Conservation (phyloP, 2,113 vertebrate genomes). For the Genyomyrus donnyi region DNA sequence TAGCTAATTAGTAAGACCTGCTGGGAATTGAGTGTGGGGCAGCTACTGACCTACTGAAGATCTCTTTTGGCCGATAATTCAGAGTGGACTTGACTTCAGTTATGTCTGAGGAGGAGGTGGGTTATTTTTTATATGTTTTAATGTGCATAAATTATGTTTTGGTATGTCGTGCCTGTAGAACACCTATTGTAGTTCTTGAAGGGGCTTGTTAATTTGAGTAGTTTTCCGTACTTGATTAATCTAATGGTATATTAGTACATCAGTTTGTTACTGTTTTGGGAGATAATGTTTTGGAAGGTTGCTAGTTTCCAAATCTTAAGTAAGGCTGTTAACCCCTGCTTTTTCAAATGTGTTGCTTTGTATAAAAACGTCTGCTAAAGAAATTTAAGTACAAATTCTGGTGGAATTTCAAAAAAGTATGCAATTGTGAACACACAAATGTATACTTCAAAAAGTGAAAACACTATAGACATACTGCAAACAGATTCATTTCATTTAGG, state of each 20-base stretch:
- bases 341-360: background rate
- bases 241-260: background rate
- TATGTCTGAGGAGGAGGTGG: background rate
- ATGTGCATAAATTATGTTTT: background rate
- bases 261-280: background rate
- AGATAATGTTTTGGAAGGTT: background rate
- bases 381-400: background rate
- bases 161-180: background rate
- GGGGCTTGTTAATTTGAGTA: background rate
- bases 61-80: background rate
- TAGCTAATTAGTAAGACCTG: background rate
- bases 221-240: background rate
- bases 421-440: background rate
- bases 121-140: background rate
- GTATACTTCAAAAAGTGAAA: background rate
- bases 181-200: background rate
- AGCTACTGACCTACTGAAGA: background rate
- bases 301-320: background rate
- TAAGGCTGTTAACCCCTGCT: background rate
- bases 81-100: background rate
- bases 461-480: background rate
- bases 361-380: background rate
- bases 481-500: background rate
- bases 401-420: background rate
- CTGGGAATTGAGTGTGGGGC: conserved; percentile 37